phyloP scores from a whole-genome alignment of 2,888 invertebrate species.

The Lamellibrachia columna region DNA sequence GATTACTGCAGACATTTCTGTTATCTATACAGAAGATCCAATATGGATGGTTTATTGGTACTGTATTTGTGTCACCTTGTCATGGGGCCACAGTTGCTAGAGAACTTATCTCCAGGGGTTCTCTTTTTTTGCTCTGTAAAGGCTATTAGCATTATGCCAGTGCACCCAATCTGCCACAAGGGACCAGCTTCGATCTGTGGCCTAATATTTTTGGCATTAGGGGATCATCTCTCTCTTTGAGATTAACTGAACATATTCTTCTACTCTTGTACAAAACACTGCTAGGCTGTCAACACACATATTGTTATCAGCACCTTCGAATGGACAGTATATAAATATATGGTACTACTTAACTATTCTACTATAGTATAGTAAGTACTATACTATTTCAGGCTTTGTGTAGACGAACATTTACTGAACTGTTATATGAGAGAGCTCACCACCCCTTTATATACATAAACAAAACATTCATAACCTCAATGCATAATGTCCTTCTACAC shows the following conservation, averaged over 20 bases:
- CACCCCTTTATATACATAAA: background rate
- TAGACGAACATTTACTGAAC: too few species aligned
- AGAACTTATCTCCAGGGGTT: background rate
- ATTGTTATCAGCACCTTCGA: background rate
- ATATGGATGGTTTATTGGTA: background rate
- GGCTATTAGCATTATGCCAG: background rate
- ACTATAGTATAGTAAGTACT: background rate
- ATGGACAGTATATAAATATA: background rate
- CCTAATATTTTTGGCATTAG: background rate
- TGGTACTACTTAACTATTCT: background rate
- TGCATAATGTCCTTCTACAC: background rate
- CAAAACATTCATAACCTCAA: background rate
- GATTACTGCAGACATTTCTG: background rate
- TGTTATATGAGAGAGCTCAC: too few species aligned
- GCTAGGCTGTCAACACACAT: background rate
- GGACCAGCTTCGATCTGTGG: background rate
- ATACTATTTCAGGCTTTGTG: too few species aligned
- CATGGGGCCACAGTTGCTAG: background rate
- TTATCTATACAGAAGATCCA: background rate
- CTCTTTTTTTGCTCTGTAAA: background rate
- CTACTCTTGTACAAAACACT: background rate
- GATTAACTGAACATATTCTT: background rate
- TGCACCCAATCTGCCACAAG: background rate
- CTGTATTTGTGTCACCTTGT: background rate
- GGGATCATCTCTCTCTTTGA: background rate